These are phyloP conservation scores for Athalia cordata DNA, from an alignment of 2,888 invertebrate genomes.

Conservation along the genomic window DNA sequence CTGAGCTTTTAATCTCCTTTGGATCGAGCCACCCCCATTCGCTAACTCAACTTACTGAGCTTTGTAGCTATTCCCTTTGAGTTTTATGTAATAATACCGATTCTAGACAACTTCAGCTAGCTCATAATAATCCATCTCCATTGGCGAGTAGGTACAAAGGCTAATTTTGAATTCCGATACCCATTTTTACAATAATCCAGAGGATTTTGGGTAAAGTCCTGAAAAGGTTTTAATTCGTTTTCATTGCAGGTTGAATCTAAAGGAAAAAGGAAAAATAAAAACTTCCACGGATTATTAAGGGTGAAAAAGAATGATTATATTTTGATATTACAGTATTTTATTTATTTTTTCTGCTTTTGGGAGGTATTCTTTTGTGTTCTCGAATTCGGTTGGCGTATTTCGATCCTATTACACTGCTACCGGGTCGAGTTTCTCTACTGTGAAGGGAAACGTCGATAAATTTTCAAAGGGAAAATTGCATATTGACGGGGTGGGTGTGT, in stretches of 20 bases:
- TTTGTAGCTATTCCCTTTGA: slow-evolving; percentile 16
- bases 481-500: not conserved
- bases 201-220: no score
- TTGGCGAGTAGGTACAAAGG: not conserved
- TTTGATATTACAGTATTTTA: no score
- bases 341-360: no score
- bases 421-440: not conserved
- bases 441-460: slow-evolving; percentile 32
- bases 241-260: no score
- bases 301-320: no score
- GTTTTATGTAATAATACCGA: slow-evolving; percentile 15
- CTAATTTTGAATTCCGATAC: not conserved
- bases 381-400: not conserved
- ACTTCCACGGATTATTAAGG: no score
- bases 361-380: not conserved
- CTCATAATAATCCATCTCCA: slow-evolving; percentile 25
- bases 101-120: not conserved
- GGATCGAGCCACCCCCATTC: slow-evolving; percentile 11
- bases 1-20: slow-evolving; percentile 51
- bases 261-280: no score
- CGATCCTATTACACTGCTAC: not conserved
- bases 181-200: not conserved
- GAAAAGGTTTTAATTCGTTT: no score
- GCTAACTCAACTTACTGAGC: not conserved
- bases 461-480: slow-evolving; percentile 14